These are phyloP conservation scores for Chionodraco myersi DNA, from an alignment of 2,113 vertebrate species.

Conservation along the genomic window DNA sequence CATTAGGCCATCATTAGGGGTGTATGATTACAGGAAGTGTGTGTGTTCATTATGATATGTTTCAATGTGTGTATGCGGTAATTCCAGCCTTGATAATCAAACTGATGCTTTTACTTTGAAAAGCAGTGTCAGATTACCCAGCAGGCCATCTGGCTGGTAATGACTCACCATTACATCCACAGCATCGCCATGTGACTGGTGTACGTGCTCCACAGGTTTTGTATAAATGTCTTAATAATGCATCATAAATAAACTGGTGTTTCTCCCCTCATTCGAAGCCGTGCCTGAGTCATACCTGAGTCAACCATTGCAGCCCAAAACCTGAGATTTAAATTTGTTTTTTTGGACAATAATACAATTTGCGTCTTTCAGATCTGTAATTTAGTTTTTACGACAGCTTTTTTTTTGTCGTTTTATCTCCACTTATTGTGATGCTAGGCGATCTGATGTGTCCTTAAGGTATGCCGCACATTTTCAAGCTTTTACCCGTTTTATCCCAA, in stretches of 20 bases:
- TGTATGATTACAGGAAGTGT: constrained; percentile 82
- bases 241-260: too few relatives aligned
- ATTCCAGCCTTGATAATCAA: constrained; percentile 72
- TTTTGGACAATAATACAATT: too few relatives aligned
- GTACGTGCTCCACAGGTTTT: too few relatives aligned
- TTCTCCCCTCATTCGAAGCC: too few relatives aligned
- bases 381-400: too few relatives aligned
- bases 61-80: constrained; percentile 65
- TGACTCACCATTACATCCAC: constrained; percentile 21
- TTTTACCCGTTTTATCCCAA: too few relatives aligned
- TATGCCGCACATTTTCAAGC: too few relatives aligned
- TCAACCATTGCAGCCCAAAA: background rate
- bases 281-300: too few relatives aligned
- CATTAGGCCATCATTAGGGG: constrained; percentile 63
- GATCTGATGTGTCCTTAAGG: too few relatives aligned
- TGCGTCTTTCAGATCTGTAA: too few relatives aligned
- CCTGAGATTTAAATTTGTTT: background rate
- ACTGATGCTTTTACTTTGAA: constrained; percentile 71
- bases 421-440: too few relatives aligned
- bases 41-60: constrained; percentile 50
- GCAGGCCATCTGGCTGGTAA: constrained; percentile 51
- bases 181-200: constrained; percentile 17
- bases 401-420: too few relatives aligned
- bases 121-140: constrained; percentile 68
- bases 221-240: background rate